A percentile compares a stretch with the other conserved stretches of the same genome.
Evolutionary conservation across 1,140 invertebrate species (phyloP).

Genomic region (Caerostris darwini): DNA sequence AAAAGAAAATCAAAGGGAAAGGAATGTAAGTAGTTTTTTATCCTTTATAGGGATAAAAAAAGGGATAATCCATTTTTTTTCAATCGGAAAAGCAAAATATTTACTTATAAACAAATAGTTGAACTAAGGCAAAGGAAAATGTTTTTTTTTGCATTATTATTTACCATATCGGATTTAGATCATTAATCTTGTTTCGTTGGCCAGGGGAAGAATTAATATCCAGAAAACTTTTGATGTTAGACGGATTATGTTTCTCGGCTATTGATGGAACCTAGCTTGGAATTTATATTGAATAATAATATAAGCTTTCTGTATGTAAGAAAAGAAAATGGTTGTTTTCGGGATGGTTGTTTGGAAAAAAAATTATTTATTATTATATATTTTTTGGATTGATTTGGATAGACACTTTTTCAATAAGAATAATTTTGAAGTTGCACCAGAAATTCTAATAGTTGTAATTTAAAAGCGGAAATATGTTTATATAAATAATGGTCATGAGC

Average conservation of each 20-base stretch:
- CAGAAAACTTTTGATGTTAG: background rate
- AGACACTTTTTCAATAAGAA: too few relatives aligned
- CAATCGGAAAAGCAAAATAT: constrained; percentile 39
- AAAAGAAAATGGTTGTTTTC: background rate
- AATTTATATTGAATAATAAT: constrained; percentile 13
- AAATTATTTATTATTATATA: too few relatives aligned
- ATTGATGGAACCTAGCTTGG: background rate
- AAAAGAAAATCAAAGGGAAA: background rate
- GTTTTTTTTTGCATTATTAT: background rate
- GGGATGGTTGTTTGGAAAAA: background rate
- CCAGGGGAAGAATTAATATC: constrained; percentile 1
- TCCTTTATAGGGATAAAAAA: background rate
- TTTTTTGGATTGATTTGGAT: too few relatives aligned
- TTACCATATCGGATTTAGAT: constrained; percentile 4
- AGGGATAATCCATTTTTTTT: constrained; percentile 24
- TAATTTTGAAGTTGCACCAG: too few relatives aligned
- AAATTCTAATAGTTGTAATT: too few relatives aligned
- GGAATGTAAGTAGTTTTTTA: background rate
- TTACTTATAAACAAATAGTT: constrained; percentile 11
- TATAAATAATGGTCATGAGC: too few relatives aligned
- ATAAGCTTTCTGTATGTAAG: background rate
- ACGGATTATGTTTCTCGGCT: background rate
- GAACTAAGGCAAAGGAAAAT: background rate
- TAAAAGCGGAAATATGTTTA: too few relatives aligned
- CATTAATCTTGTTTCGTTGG: constrained; percentile 4